Conservation (phyloP, 2,113 vertebrate species). For the Amphilophus citrinellus region DNA sequence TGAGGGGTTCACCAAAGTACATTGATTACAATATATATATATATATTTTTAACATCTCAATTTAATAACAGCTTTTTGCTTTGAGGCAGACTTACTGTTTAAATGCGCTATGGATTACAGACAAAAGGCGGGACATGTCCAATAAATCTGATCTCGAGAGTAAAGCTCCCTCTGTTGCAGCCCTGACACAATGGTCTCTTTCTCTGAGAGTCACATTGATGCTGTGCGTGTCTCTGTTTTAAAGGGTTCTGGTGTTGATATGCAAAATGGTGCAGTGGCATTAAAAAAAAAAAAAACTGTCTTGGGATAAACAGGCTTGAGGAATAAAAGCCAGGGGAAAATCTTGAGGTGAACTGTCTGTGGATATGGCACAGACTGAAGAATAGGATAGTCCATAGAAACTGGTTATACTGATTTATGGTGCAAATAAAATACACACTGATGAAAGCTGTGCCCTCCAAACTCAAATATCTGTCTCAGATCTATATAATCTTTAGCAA, state of each 20-base stretch:
- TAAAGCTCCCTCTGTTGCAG: constrained; percentile 37
- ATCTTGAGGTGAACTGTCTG: constrained; percentile 4
- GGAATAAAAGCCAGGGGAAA: neutral
- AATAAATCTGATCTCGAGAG: constrained; percentile 59
- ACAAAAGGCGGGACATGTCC: constrained; percentile 49
- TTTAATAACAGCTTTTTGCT: constrained; percentile 54
- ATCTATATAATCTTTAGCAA: neutral
- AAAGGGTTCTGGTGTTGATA: neutral
- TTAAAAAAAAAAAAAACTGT: constrained; percentile 1
- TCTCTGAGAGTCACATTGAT: constrained; percentile 14
- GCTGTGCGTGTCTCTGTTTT: neutral
- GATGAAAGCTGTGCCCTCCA: neutral
- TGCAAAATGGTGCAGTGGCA: neutral
- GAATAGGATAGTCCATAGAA: neutral
- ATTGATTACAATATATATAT: constrained; percentile 46
- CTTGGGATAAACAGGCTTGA: constrained; percentile 11
- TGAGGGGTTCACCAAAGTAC: constrained; percentile 4
- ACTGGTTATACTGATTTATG: constrained; percentile 18
- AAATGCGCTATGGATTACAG: constrained; percentile 52
- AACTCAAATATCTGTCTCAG: neutral
- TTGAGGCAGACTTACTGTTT: constrained; percentile 42
- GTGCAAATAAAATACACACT: neutral
- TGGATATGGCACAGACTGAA: neutral
- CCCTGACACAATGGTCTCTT: constrained; percentile 38
- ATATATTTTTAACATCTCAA: constrained; percentile 36